Conservation (phyloP, 2,113 vertebrate genomes). For the Muscicapa adusta region DNA sequence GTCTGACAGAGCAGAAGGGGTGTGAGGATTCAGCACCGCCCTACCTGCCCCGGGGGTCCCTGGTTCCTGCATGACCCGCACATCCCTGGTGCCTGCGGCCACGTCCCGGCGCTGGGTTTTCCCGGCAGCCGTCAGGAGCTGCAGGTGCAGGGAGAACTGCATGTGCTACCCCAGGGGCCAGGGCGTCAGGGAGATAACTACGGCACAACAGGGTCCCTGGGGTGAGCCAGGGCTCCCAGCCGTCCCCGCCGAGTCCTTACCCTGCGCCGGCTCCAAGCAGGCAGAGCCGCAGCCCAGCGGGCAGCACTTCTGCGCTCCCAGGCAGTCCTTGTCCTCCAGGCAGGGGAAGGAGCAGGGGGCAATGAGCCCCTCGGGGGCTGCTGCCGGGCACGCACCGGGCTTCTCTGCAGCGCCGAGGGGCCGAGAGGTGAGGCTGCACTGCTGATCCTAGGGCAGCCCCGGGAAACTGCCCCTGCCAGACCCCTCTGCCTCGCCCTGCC, state of each 20-base stretch:
- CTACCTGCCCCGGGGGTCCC: background rate
- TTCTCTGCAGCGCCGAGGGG: background rate
- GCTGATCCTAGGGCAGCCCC: rapidly evolving
- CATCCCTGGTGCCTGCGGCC: no score
- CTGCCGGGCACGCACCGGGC: background rate
- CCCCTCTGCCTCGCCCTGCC: no score
- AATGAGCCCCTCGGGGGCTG: background rate
- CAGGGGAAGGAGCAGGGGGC: conserved; percentile 35
- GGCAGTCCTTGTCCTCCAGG: conserved; percentile 31
- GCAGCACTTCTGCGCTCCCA: conserved; percentile 23
- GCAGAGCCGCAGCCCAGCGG: background rate
- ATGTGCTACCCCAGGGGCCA: rapidly evolving
- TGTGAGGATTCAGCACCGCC: background rate
- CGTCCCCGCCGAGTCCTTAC: background rate
- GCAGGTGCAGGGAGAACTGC: background rate
- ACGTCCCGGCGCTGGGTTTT: rapidly evolving
- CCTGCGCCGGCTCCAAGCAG: conserved; percentile 2
- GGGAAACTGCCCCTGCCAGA: background rate
- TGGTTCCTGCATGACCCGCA: rapidly evolving
- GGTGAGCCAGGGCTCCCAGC: background rate
- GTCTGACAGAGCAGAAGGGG: background rate
- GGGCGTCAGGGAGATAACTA: rapidly evolving
- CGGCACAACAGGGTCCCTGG: background rate
- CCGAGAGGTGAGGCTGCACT: background rate
- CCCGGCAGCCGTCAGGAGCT: background rate